Percentiles rank a stretch among this genome's conserved stretches.
phyloP scores from a whole-genome alignment of 1,140 invertebrate genomes.

The Amyelois transitella region DNA sequence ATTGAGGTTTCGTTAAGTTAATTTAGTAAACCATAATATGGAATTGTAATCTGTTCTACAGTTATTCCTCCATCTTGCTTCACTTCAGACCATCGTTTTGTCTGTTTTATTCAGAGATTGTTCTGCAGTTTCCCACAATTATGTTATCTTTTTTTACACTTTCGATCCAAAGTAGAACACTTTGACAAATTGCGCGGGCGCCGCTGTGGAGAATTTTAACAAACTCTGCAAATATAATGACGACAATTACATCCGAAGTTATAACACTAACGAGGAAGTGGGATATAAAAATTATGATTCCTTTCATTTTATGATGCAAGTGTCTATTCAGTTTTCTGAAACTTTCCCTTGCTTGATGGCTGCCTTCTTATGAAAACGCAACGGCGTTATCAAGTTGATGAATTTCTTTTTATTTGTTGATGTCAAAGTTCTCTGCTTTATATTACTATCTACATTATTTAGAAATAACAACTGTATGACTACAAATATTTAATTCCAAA shows the following conservation, averaged over 20 bases:
- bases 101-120: constrained; percentile 3
- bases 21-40: not conserved
- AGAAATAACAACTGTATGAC: too few species aligned
- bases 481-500: too few species aligned
- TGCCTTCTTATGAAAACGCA: too few species aligned
- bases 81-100: not conserved
- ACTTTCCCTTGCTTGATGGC: not conserved
- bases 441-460: too few species aligned
- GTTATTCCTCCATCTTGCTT: not conserved
- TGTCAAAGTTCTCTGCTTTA: too few species aligned
- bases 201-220: not conserved
- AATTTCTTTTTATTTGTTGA: too few species aligned
- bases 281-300: not conserved
- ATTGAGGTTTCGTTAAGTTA: too few species aligned
- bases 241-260: not conserved
- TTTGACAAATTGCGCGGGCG: not conserved
- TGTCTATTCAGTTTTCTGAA: not conserved
- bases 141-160: constrained; percentile 5
- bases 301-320: not conserved
- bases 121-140: constrained; percentile 6
- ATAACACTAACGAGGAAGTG: not conserved
- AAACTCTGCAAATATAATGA: not conserved
- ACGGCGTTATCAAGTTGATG: too few species aligned
- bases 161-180: constrained; percentile 3
- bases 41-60: not conserved